Conservation (phyloP, 2,888 invertebrate species). For the Drosophila subsilvestris region DNA sequence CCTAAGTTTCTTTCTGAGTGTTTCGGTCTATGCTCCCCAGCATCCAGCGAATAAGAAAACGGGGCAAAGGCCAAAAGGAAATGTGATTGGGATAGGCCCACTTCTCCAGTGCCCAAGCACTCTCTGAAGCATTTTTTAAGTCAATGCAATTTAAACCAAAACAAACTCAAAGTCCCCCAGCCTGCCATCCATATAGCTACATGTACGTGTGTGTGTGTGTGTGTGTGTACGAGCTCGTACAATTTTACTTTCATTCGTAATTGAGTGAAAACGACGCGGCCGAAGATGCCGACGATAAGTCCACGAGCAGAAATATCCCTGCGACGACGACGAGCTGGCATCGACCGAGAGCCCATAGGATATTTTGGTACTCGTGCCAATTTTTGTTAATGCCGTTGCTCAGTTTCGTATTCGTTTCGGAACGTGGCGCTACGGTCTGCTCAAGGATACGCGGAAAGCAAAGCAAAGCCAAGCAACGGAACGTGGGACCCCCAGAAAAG, state of each 20-base stretch:
- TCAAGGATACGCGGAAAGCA: conserved; percentile 77
- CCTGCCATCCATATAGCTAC: neutral
- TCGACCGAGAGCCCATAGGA: conserved; percentile 63
- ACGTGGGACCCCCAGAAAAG: conserved; percentile 29
- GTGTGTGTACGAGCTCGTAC: neutral
- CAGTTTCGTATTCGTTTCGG: conserved; percentile 84
- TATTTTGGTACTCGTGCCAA: conserved; percentile 70
- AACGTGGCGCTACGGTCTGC: conserved; percentile 83
- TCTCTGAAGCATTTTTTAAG: conserved; percentile 51
- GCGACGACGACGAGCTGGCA: conserved; percentile 43
- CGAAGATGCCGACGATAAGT: conserved; percentile 16
- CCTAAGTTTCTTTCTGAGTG: neutral
- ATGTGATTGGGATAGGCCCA: conserved; percentile 79
- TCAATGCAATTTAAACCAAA: conserved; percentile 78
- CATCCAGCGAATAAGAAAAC: neutral
- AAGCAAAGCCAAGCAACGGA: conserved; percentile 11
- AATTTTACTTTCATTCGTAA: conserved; percentile 77
- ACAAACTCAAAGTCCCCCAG: conserved; percentile 75
- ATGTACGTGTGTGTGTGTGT: neutral
- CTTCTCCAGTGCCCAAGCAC: conserved; percentile 61
- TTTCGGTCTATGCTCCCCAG: neutral
- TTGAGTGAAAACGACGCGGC: conserved; percentile 74
- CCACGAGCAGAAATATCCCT: conserved; percentile 62
- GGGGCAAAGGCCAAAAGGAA: conserved; percentile 50
- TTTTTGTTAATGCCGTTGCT: conserved; percentile 79